These are phyloP conservation scores for Porites australiensis DNA, from an alignment of 64 coral and sea anemone species.

Conservation along the genomic window DNA sequence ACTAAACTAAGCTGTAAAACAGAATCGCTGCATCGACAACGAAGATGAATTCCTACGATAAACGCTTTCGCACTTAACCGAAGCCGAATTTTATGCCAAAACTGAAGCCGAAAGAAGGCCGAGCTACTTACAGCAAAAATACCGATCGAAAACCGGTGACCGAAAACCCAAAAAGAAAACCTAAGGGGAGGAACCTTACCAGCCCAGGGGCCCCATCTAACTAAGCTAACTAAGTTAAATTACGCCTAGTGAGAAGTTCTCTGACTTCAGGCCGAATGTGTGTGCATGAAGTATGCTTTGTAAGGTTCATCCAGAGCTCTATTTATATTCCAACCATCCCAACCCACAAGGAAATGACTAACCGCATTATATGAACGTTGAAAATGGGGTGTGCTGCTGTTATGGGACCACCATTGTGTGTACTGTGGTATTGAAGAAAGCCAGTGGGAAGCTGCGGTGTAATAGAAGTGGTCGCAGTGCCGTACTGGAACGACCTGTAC, in stretches of 20 bases:
- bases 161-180: background rate
- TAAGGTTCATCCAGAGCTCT: conserved; percentile 39
- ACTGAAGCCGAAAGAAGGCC: background rate
- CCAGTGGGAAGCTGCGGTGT: background rate
- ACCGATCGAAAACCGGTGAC: background rate
- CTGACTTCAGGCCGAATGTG: background rate
- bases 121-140: background rate
- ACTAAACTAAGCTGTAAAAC: conserved; percentile 22
- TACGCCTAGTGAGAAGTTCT: conserved; percentile 5
- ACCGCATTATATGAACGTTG: background rate
- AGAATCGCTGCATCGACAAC: background rate
- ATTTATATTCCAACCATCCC: background rate
- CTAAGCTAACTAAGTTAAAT: background rate
- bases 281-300: conserved; percentile 3
- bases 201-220: background rate
- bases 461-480: too few relatives aligned
- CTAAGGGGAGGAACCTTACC: background rate
- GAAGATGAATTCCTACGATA: background rate
- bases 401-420: background rate
- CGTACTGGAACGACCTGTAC: too few relatives aligned
- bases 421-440: background rate
- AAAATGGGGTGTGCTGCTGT: background rate
- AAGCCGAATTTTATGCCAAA: background rate
- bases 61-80: too few relatives aligned
- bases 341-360: conserved; percentile 14